Evolutionary conservation across 2,797 vertebrate genomes (phyloP).

Genomic region (Tragelaphus eurycerus): DNA sequence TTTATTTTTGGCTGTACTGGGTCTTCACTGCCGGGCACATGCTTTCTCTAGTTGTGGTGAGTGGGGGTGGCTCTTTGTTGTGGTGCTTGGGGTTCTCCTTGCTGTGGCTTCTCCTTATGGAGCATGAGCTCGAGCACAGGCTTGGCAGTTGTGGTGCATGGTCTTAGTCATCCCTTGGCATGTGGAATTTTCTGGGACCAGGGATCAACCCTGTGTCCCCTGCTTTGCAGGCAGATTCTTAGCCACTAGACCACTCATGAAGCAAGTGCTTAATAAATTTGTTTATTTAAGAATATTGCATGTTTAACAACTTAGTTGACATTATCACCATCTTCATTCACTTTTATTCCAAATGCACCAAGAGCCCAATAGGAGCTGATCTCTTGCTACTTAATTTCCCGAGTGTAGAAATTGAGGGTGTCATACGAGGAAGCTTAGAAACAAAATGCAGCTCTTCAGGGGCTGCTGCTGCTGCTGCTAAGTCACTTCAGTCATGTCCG

Average conservation of each 20-base stretch:
- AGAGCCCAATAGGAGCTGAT: background rate
- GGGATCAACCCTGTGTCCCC: background rate
- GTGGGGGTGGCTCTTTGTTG: background rate
- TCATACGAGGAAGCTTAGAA: conserved; percentile 23
- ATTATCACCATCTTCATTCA: conserved; percentile 27
- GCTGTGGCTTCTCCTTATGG: background rate
- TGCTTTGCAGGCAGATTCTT: background rate
- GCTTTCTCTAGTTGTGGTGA: background rate
- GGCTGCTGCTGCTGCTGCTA: too few species aligned
- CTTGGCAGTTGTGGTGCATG: background rate
- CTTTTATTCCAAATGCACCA: conserved; percentile 38
- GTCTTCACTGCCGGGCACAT: background rate
- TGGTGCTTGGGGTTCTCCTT: background rate
- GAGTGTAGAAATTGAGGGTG: conserved; percentile 12
- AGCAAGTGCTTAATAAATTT: background rate
- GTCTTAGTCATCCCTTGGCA: background rate
- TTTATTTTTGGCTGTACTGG: background rate
- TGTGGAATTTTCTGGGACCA: background rate
- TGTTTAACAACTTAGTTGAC: background rate
- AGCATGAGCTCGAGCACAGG: background rate
- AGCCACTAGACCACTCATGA: background rate
- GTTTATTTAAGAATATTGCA: background rate
- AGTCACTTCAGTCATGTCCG: too few species aligned
- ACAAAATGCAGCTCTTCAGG: background rate
- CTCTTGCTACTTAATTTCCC: background rate